Base-by-base conservation (phyloP, 2,888 invertebrate species). In the Drosophila borealis region DNA sequence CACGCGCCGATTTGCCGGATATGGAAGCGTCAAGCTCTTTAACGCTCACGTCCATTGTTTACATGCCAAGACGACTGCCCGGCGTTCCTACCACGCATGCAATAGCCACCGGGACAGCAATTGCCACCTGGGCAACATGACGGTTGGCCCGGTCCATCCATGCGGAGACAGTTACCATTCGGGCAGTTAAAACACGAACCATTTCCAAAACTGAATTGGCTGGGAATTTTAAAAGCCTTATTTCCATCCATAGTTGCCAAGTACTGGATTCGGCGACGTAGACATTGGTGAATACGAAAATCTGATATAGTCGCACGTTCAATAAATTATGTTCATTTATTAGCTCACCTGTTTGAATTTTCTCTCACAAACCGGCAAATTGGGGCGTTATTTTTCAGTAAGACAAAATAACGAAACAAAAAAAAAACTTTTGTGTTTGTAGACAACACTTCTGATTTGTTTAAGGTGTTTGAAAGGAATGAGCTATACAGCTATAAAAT, bases 51-150 rank as follows among this genome's bases (percentile, higher is more conserved):
- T 62, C 77, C 74, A 63, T 61, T 57, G 21, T 54, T 51, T 6
- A 55, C 1, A 0, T 41, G 41, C 80, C 73, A 77, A 33, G 50
- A 21, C 21, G 14, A 14, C 41, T 59, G 51, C 33, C 19, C 39
- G 36, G n/a, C 17, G 17, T 44, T 2, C 21, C 46, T 33, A 0
- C 48, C 51, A 6, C 55, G 44, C 36, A 45, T 45, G 29, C 82
- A 77, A 5, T 37, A 49, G 11, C 81, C 75, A 17, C 64, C 60
- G 17, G 63, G 61, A 21, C 73, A 85, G 61, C 72, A 86, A 13
- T 59, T 68, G 17, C 80, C 70, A 8, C 80, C 77, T 4, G 67
- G 60, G 33, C 82, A 85, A 19, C 48, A 36, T 5, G 45, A 61
- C 14, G 21, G 11, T 9, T 46, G 19, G 11, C 19, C 50, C 1